These are phyloP conservation scores for Ibycter americanus DNA, from an alignment of 2,797 vertebrate genomes.

Conservation along the genomic window DNA sequence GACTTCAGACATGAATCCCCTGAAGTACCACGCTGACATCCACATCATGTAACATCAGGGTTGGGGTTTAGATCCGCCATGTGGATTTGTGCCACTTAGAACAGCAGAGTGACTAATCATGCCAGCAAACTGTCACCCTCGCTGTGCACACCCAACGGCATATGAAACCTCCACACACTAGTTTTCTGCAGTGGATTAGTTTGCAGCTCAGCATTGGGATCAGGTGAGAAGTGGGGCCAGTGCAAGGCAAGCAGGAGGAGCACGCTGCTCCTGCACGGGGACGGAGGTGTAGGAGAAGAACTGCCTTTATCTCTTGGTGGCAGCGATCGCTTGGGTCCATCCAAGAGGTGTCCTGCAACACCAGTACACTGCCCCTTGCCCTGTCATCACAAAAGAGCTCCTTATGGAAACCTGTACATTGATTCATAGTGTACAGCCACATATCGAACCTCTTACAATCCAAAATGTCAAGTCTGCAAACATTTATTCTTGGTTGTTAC, in stretches of 20 bases:
- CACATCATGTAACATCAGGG: not conserved
- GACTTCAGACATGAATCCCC: not conserved
- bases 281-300: not conserved
- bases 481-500: not conserved
- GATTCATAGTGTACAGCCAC: not conserved
- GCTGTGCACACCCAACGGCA: too few relatives aligned
- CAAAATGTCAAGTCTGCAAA: not conserved
- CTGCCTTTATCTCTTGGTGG: not conserved
- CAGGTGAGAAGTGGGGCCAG: not conserved
- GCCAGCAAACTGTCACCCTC: not conserved
- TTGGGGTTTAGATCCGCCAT: not conserved
- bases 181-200: not conserved
- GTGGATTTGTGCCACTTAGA: not conserved
- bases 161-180: not conserved
- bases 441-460: not conserved
- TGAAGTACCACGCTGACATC: not conserved
- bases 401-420: not conserved
- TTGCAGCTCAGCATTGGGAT: not conserved
- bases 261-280: fast-evolving
- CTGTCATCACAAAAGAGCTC: not conserved
- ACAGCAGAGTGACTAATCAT: not conserved
- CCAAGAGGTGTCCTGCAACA: not conserved
- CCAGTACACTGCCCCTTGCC: not conserved
- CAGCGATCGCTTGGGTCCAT: fast-evolving
- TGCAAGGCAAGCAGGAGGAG: not conserved